Conservation (phyloP, 2,113 vertebrate genomes). For the Muntiacus reevesi region DNA sequence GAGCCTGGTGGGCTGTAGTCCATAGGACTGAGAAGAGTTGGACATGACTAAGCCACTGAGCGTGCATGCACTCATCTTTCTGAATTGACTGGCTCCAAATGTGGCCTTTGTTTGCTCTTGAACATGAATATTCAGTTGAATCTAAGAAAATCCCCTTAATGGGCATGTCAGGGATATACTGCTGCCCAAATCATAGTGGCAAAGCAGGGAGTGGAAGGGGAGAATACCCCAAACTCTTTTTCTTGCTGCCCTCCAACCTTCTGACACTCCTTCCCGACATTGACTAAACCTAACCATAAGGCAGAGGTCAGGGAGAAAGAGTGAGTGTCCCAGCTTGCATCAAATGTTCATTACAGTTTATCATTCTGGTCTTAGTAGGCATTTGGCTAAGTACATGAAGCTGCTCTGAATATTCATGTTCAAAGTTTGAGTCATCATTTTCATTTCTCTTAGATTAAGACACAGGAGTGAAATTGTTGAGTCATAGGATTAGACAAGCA, state of each 20-base stretch:
- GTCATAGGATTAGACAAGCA: background rate
- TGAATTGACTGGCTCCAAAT: background rate
- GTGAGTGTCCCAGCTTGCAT: background rate
- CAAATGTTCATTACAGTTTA: background rate
- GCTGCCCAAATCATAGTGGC: background rate
- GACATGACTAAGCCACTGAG: background rate
- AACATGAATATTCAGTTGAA: background rate
- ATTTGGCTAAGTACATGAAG: background rate
- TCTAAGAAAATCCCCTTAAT: background rate
- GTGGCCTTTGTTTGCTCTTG: background rate
- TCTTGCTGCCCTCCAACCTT: background rate
- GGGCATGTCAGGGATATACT: background rate
- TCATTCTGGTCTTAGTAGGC: background rate
- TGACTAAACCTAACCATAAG: background rate
- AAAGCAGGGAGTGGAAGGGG: background rate
- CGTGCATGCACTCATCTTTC: background rate
- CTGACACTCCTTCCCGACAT: background rate
- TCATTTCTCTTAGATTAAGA: background rate
- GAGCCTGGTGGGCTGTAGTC: background rate
- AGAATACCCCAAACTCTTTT: background rate
- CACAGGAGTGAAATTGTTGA: background rate
- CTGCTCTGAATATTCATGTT: background rate
- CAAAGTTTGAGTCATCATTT: background rate
- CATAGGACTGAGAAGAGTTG: background rate
- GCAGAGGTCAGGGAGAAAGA: background rate